Conservation (phyloP, 2,797 vertebrate genomes). For the Aplochiton taeniatus region DNA sequence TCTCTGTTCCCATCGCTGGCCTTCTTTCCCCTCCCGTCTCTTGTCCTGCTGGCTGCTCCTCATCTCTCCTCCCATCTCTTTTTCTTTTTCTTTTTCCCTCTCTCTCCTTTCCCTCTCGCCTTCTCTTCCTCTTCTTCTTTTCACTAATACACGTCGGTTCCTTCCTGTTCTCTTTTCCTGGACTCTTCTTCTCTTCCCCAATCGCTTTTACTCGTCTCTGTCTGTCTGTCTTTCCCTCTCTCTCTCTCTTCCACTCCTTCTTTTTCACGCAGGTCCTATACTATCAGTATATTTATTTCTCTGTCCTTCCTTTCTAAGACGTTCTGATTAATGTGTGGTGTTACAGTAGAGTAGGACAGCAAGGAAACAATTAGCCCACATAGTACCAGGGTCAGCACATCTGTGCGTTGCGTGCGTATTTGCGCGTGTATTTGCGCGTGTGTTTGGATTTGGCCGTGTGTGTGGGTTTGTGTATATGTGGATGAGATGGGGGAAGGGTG, state of each 20-base stretch:
- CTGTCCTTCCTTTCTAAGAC: conserved; percentile 34
- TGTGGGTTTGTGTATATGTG: background rate
- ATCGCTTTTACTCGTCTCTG: conserved; percentile 42
- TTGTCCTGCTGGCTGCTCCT: background rate
- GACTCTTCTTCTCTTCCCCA: background rate
- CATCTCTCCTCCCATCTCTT: background rate
- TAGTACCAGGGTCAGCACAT: conserved; percentile 18
- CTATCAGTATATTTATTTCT: conserved; percentile 10
- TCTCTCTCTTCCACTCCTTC: background rate
- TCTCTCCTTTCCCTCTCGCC: conserved; percentile 7
- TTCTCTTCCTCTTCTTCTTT: conserved; percentile 26
- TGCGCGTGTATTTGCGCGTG: conserved; percentile 6
- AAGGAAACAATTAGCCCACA: conserved; percentile 52
- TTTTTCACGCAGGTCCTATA: conserved; percentile 5
- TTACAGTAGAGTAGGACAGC: conserved; percentile 40
- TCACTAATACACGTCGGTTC: too few species aligned
- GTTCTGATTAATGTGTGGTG: conserved; percentile 57
- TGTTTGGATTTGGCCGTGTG: conserved; percentile 1
- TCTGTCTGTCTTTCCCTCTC: conserved; percentile 6
- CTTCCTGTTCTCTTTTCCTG: conserved; percentile 17
- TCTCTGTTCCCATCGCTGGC: too few species aligned
- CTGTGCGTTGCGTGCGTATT: background rate
- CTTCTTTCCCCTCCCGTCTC: background rate
- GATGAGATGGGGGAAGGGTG: background rate
- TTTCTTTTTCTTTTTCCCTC: conserved; percentile 37